Conservation (phyloP, 2,113 vertebrate species). For the Acrocephalus kingi region DNA sequence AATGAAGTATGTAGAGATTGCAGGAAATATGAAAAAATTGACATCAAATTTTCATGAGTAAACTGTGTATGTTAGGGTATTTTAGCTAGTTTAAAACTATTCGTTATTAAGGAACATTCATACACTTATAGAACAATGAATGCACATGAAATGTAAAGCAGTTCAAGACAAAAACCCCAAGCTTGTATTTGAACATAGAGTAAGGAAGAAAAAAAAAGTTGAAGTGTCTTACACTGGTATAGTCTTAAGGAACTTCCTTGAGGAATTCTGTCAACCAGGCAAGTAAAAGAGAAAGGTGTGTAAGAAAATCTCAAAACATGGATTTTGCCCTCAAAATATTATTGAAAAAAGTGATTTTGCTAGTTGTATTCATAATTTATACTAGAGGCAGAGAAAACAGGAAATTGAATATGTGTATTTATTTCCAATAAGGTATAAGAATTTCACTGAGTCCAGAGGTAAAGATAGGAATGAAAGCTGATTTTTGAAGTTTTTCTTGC, state of each 20-base stretch:
- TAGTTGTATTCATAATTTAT: neutral
- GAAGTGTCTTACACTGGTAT: neutral
- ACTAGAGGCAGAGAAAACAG: neutral
- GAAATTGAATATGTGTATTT: neutral
- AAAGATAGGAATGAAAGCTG: neutral
- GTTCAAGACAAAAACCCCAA: neutral
- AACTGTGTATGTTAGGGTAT: neutral
- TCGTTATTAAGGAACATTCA: neutral
- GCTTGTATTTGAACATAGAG: neutral
- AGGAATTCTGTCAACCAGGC: neutral
- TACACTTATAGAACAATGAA: neutral
- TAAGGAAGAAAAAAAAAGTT: neutral
- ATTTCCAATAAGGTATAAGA: neutral
- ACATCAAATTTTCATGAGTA: slow-evolving; percentile 55
- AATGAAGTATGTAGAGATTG: slow-evolving; percentile 75
- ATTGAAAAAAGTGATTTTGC: neutral
- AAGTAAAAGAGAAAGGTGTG: neutral
- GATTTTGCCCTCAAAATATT: neutral
- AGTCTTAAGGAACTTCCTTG: neutral
- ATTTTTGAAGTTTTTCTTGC: neutral
- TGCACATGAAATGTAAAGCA: neutral
- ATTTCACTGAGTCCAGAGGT: neutral
- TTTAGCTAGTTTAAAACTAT: neutral
- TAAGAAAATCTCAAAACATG: neutral
- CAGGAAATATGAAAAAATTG: slow-evolving; percentile 57